Evolutionary conservation across 2,113 vertebrate species (phyloP), one percentile per base, ranked within the genome.

Genomic region (Gallinago jamesoni): DNA sequence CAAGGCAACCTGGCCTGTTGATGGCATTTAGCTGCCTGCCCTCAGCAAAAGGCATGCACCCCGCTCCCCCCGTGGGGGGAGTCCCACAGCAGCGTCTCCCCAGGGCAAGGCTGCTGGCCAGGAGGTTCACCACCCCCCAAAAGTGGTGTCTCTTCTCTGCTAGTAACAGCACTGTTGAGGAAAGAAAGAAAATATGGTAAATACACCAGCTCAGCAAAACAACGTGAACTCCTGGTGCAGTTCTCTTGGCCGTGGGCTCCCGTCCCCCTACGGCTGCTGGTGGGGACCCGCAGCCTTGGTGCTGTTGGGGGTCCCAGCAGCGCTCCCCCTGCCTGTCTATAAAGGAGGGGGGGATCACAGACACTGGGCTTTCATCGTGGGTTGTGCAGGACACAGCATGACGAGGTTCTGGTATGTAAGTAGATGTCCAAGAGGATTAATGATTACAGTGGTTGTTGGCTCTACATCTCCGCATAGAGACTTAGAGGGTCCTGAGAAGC

Each of bases 291-390:
- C 55, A 69, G 55, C 55, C 33, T 12, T 3, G 5, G 14, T 23
- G 47, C 55, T 25, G 7, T 10, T 21, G 48, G 39, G n/a, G 50
- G 50, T 48, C 47, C 14, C 12, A 18, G 47, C 20, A 31, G 11
- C 0, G 22, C 45, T 76, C 33, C 47, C 0, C 14, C 48, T 17
- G 21, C 43, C 50, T 2, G 1, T 9, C 41, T 14, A 0, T 12
- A 6, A 39, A 11, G 28, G 15, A 13, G 8, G 35, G 15, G 33
- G 15, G 33, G 9, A 14, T 66, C 13, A 2, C 7, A 9, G 75
- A 45, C 14, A 35, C 6, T 7, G 8, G 37, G 45, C 7, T 2
- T 33, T 45, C 28, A 7, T 37, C 5, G 0, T 10, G 28, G 31
- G 8, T 6, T 74, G 53, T 47, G 35, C 69, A 82, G 56, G 56